Percentiles rank a stretch among this genome's conserved stretches.
These are phyloP conservation scores for Xylocopa sonorina DNA, from an alignment of 1,140 invertebrate species.

Conservation along the genomic window DNA sequence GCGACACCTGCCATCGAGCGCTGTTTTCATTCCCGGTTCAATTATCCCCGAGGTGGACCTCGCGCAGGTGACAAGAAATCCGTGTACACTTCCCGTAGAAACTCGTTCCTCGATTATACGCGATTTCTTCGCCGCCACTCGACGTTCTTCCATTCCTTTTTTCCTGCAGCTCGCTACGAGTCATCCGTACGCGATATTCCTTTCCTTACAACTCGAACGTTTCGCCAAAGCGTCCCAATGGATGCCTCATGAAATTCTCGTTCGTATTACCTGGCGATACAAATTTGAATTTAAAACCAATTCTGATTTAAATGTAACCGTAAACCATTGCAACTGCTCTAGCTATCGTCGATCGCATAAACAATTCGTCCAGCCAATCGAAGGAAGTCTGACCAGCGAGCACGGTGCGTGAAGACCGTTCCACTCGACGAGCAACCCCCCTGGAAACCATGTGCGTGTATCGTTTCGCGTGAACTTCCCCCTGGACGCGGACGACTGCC, in stretches of 20 bases:
- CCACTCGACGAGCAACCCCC: slow-evolving; percentile 35
- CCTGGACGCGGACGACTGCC: not conserved
- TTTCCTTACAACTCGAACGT: too few species aligned
- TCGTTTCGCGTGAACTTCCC: slow-evolving; percentile 48
- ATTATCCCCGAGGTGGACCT: not conserved
- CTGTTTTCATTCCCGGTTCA: slow-evolving; percentile 1
- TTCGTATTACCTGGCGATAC: too few species aligned
- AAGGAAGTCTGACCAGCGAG: not conserved
- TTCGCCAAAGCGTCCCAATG: too few species aligned
- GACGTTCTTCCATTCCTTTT: too few species aligned
- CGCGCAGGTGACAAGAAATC: not conserved
- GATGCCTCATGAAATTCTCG: too few species aligned
- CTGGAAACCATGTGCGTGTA: slow-evolving; percentile 24
- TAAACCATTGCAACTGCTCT: too few species aligned
- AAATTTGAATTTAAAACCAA: too few species aligned
- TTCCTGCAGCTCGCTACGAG: too few species aligned
- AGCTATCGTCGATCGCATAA: too few species aligned
- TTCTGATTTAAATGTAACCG: too few species aligned
- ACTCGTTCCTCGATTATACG: not conserved
- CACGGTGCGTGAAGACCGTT: slow-evolving; percentile 43
- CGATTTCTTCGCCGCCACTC: not conserved
- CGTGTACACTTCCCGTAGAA: not conserved
- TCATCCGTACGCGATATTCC: not conserved
- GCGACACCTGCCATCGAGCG: not conserved
- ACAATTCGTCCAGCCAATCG: too few species aligned